These are phyloP conservation scores for Cyprinodon tularosa DNA, from an alignment of 2,113 vertebrate genomes.

Conservation along the genomic window DNA sequence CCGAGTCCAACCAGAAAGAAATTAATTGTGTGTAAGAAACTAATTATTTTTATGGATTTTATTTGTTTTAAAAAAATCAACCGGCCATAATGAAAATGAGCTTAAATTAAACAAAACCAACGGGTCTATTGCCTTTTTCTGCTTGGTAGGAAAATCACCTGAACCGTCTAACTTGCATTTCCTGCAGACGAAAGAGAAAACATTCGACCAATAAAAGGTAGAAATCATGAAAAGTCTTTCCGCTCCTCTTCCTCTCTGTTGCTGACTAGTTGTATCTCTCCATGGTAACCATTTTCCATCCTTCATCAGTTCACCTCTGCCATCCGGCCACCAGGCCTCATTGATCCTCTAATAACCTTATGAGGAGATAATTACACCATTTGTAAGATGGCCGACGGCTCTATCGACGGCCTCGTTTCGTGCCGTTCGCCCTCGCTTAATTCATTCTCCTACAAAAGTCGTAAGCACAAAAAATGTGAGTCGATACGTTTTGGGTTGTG, in stretches of 20 bases:
- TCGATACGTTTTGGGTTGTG: constrained; percentile 59
- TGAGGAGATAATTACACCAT: constrained; percentile 77
- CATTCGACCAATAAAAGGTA: background rate
- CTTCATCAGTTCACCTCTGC: constrained; percentile 62
- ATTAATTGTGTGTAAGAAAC: too few relatives aligned
- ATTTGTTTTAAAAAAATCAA: too few relatives aligned
- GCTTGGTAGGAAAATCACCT: background rate
- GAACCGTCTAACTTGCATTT: background rate
- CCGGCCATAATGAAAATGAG: too few relatives aligned
- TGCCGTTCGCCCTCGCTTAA: constrained; percentile 54
- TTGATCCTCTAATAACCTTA: constrained; percentile 74
- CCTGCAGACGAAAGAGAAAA: background rate
- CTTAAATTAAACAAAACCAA: too few relatives aligned
- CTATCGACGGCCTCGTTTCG: constrained; percentile 65
- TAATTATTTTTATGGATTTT: too few relatives aligned
- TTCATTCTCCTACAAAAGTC: constrained; percentile 69
- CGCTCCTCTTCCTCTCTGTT: background rate
- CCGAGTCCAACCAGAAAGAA: too few relatives aligned
- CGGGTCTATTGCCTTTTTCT: too few relatives aligned
- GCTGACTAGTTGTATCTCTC: constrained; percentile 3
- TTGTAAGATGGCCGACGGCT: constrained; percentile 63
- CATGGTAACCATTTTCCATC: constrained; percentile 41
- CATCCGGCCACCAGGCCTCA: constrained; percentile 55
- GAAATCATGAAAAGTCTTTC: background rate
- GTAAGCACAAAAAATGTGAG: constrained; percentile 49